Percentiles rank a stretch among this genome's conserved stretches.
Conservation (phyloP, 2,797 vertebrate species). For the Kryptolebias ocellatus region DNA sequence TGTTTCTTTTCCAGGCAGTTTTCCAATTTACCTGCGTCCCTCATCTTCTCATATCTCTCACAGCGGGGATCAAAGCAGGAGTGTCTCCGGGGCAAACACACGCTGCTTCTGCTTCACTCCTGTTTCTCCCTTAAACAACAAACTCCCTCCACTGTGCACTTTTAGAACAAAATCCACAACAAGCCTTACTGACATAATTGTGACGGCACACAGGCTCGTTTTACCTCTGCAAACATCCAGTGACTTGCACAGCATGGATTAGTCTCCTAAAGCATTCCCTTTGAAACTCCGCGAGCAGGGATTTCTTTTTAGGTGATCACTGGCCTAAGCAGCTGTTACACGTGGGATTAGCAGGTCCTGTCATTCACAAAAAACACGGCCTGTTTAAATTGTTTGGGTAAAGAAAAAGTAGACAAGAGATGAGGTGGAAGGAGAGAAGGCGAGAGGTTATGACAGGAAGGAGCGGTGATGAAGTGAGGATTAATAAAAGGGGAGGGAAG, state of each 20-base stretch:
- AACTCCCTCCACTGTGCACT: constrained; percentile 28
- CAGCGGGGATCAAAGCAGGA: constrained; percentile 35
- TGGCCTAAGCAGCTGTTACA: constrained; percentile 74
- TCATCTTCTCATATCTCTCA: constrained; percentile 39
- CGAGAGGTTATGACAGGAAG: constrained; percentile 36
- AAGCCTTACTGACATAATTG: constrained; percentile 43
- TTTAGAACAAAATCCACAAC: constrained; percentile 28
- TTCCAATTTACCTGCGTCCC: constrained; percentile 30
- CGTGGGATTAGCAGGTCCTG: constrained; percentile 71
- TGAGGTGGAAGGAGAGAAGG: constrained; percentile 13
- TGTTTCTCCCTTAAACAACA: constrained; percentile 18
- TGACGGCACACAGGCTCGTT: constrained; percentile 48
- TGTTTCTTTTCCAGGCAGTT: constrained; percentile 27
- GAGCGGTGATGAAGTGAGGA: constrained; percentile 31
- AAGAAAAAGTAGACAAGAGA: constrained; percentile 37
- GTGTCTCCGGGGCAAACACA: constrained; percentile 53
- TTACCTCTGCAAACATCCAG: constrained; percentile 68
- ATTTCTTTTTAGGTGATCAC: constrained; percentile 76
- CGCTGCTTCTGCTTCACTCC: constrained; percentile 28
- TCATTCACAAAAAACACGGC: constrained; percentile 64
- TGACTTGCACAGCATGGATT: constrained; percentile 64
- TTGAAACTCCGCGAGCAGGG: constrained; percentile 63
- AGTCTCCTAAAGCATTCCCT: constrained; percentile 64
- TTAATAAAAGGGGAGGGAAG: constrained; percentile 24
- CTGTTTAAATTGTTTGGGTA: constrained; percentile 62